A percentile compares a stretch with the other conserved stretches of the same genome.
Conservation (phyloP, 2,113 vertebrate genomes). For the Mormyrus lacerda region DNA sequence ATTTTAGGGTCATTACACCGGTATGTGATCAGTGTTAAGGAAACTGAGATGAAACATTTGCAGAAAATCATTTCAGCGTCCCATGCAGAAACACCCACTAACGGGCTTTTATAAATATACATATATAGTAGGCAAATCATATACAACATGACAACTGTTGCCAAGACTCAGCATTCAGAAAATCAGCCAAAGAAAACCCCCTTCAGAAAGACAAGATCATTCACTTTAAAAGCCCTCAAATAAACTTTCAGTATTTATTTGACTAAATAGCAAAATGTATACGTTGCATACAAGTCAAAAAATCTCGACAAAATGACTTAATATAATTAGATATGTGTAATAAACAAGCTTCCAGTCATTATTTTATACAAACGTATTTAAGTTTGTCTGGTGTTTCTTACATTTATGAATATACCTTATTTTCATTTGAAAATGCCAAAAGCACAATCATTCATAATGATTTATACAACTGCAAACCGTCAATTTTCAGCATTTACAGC, state of each 20-base stretch:
- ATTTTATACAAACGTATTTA: not conserved
- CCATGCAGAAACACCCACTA: not conserved
- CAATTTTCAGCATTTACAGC: not conserved
- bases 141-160: not conserved
- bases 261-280: not conserved
- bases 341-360: not conserved
- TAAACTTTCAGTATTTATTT: not conserved
- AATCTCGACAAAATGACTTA: not conserved
- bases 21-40: constrained; percentile 77
- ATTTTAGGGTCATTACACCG: constrained; percentile 81
- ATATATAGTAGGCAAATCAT: not conserved
- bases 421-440: not conserved
- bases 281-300: not conserved
- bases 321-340: not conserved
- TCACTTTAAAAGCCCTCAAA: not conserved
- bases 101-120: not conserved
- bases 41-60: constrained; percentile 32
- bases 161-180: not conserved
- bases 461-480: not conserved
- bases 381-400: not conserved
- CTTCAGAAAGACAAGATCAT: not conserved
- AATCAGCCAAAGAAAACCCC: not conserved
- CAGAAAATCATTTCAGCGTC: not conserved
- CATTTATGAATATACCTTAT: not conserved
- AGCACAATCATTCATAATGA: not conserved